Base-by-base conservation (phyloP, 1,140 invertebrate species). In the Pararge aegeria region DNA sequence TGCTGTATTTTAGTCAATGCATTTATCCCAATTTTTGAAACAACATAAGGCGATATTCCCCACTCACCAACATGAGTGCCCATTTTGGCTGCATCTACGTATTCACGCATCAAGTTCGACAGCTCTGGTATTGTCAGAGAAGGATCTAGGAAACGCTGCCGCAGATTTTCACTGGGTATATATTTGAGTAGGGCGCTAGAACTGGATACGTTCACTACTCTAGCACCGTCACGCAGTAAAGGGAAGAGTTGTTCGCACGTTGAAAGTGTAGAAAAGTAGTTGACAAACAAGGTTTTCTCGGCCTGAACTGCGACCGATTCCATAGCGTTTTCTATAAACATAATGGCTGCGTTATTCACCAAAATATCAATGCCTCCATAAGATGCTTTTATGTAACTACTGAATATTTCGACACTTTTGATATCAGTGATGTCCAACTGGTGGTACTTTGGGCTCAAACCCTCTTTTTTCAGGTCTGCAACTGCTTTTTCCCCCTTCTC, bases 271-370 rank as follows among this genome's bases (percentile, higher is more conserved):
- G 90, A 92, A 70, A 93, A 94, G 73, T 93, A 96, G 80, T 96
- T 96, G 0, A 93, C 92, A 37, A 78, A 80, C 0, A 95, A 69
- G 0, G 95, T 95, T 60, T 93, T 89, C 66, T 93, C 92, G 0
- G 95, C 95, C 90, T 96, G 95, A 16, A 92, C 90, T 1, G 78
- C 66, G 62, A 94, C 93, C 1, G 95, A 92, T 57, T 93, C 94
- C 0, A 90, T 91, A 0, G 94, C 91, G 55, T 81, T 78, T 13
- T 62, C 58, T 86, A 92, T 94, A 73, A 93, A 96, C 2, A 94
- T 94, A 54, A 97, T 96, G 0, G 93, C 96, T 49, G 96, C 96
- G 91, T 97, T 97, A 75, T 97, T 97, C 0, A 97, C 92, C 10
- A 97, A 83, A 24, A 97, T 68, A 90, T 97, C 96, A 1, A 97